Evolutionary conservation across 2,113 vertebrate species (phyloP).

Genomic region (Leptobrachium ailaonicum): DNA sequence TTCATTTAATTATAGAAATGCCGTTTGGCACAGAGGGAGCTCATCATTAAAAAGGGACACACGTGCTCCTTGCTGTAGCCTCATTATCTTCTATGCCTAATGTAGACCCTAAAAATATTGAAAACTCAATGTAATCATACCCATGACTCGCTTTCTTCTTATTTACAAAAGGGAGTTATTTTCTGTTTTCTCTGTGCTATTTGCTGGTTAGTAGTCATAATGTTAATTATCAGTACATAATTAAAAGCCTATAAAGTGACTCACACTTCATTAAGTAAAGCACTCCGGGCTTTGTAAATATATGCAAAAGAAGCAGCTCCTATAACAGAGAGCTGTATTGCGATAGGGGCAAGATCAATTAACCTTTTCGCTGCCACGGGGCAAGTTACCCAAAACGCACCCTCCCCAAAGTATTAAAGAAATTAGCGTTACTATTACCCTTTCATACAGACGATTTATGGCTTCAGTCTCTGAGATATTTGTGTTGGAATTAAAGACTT

Average conservation of each 20-base stretch:
- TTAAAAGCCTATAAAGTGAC: conserved; percentile 70
- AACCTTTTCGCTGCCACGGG: not conserved
- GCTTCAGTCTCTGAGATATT: not conserved
- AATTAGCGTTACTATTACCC: not conserved
- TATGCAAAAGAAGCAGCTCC: not conserved
- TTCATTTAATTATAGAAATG: no score
- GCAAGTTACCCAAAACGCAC: not conserved
- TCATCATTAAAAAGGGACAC: no score
- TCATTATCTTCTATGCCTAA: no score
- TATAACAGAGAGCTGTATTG: not conserved
- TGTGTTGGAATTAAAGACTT: not conserved
- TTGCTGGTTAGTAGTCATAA: conserved; percentile 47
- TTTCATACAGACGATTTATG: not conserved
- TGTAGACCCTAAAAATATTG: not conserved
- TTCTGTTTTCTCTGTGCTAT: conserved; percentile 3
- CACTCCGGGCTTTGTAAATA: conserved; percentile 45
- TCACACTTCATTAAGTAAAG: conserved; percentile 68
- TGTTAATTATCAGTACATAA: conserved; percentile 68
- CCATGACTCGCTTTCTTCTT: not conserved
- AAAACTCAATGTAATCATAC: not conserved
- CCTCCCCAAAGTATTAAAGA: not conserved
- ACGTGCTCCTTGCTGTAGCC: no score
- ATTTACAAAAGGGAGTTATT: not conserved
- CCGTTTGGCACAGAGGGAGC: no score
- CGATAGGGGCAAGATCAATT: not conserved